A percentile compares a stretch with the other conserved stretches of the same genome.
Conservation (phyloP, 2,797 vertebrate species). For the Euphonia xanthogaster region DNA sequence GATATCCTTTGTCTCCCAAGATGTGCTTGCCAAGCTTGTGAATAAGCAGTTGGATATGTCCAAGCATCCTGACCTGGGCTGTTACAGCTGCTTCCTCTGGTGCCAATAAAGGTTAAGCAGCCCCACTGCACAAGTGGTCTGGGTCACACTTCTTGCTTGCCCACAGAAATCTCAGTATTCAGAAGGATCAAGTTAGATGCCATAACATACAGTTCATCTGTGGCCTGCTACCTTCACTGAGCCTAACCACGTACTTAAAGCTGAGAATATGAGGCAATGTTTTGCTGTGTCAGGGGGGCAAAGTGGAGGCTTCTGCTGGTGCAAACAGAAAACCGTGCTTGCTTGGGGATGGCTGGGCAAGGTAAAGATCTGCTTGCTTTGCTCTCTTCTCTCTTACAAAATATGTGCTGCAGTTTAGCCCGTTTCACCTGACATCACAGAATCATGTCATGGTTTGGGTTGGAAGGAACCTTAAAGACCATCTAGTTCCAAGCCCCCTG, state of each 20-base stretch:
- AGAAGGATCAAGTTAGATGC: not conserved
- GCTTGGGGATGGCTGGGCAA: rapidly evolving
- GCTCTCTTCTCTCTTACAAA: rapidly evolving
- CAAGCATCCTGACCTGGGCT: not conserved
- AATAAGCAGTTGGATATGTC: not conserved
- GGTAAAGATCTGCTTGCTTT: not conserved
- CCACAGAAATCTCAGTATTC: rapidly evolving
- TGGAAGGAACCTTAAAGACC: not conserved
- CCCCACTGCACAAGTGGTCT: not conserved
- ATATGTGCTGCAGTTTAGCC: not conserved
- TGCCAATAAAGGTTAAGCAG: not conserved
- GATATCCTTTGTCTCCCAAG: not conserved
- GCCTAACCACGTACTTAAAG: not conserved
- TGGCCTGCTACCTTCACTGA: not conserved
- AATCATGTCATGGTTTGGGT: not conserved
- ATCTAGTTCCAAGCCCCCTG: not conserved
- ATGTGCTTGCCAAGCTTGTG: not conserved
- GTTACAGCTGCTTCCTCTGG: not conserved
- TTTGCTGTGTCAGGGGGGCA: not conserved
- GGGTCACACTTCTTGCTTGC: not conserved
- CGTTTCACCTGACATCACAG: not conserved
- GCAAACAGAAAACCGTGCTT: not conserved
- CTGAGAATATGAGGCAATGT: not conserved
- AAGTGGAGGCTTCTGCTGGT: not conserved
- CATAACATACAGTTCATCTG: rapidly evolving